Evolutionary conservation across 1,140 invertebrate genomes (phyloP), one percentile per base, ranked within the genome.

Genomic region (Macrosteles quadrilineatus): DNA sequence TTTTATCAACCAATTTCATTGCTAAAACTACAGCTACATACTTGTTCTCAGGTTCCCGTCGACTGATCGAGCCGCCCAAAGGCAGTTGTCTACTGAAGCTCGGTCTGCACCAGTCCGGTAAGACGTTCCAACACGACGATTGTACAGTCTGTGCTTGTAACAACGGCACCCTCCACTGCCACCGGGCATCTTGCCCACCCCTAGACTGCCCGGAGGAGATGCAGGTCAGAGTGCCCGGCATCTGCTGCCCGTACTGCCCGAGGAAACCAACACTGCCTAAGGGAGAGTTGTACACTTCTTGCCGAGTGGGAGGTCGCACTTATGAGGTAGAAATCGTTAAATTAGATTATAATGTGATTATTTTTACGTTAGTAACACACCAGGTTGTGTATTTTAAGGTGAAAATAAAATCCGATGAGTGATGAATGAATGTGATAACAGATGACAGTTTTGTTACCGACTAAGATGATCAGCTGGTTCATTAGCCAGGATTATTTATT

Each of bases 71-170:
- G 4, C 83, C 83, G 3, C 81, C 83, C 1, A 81, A 81, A 68
- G 87, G 87, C 68, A 84, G 83, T 1, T 95, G 93, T 77, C 83
- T 93, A 59, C 83, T 95, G 21, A 88, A 88, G 23, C 86, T 86
- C 25, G 84, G 85, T 32, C 83, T 90, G 32, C 87, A 89, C 77
- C 79, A 81, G 17, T 82, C 87, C 53, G 84, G 83, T 17, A 78
- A 83, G 17, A 71, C 73, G 2, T 90, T 91, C 73, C 81, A 83
- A 29, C 83, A 89, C 17, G 93, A 96, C 76, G 93, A 96, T 76
- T 96, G 94, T 78, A 95, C 94, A 0, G 85, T 87, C 30, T 97
- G 95, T 80, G 87, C 84, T 1, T 97, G 95, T 76, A 69, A 81
- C 43, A 91, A 91, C 79, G 90, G 91, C 25, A 93, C 90, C 0